Evolutionary conservation across 1,140 invertebrate genomes (phyloP).

Genomic region (Brachionus rotundiformis): DNA sequence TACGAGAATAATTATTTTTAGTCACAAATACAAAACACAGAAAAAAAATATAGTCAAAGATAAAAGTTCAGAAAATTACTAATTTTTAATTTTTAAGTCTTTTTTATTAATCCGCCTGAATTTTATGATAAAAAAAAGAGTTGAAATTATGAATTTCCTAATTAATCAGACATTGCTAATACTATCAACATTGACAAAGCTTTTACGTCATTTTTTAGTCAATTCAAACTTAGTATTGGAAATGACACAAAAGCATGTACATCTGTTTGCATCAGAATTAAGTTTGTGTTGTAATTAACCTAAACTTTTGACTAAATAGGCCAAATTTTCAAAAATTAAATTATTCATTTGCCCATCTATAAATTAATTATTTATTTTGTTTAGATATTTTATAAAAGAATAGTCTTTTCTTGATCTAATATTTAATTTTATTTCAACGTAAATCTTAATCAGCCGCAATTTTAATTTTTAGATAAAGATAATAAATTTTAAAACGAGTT

Average conservation of each 20-base stretch:
- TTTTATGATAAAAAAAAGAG: no score
- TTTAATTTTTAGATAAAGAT: background rate
- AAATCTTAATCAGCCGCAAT: no score
- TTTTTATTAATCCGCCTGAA: no score
- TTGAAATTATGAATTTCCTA: no score
- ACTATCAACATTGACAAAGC: background rate
- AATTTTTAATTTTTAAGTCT: background rate
- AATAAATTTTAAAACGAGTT: no score
- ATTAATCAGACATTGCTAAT: background rate
- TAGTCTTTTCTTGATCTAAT: background rate
- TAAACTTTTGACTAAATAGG: background rate
- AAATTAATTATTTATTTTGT: background rate
- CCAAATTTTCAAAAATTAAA: background rate
- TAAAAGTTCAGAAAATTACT: background rate
- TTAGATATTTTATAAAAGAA: background rate
- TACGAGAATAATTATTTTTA: background rate
- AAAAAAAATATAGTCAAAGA: no score
- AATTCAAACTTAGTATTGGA: background rate
- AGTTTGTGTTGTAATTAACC: background rate
- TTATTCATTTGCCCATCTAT: background rate
- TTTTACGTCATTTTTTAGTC: background rate
- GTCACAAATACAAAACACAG: no score
- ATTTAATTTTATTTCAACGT: no score
- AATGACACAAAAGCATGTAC: constrained; percentile 7
- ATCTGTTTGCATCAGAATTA: background rate